Conservation (phyloP, 2,888 invertebrate genomes). For the Platypus cylindrus region DNA sequence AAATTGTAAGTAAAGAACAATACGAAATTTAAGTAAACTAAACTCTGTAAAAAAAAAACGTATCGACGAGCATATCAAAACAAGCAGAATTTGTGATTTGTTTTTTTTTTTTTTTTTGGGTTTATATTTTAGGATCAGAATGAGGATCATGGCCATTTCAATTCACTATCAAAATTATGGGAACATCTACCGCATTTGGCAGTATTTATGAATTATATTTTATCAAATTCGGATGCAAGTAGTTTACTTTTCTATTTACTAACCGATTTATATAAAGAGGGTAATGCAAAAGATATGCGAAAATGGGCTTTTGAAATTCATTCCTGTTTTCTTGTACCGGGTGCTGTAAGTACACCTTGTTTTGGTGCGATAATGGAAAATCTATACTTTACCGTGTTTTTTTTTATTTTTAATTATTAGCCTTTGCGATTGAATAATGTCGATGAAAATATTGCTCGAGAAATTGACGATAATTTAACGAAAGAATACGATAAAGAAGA, state of each 20-base stretch:
- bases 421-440: slow-evolving; percentile 67
- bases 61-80: no score
- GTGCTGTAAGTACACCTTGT: slow-evolving; percentile 53
- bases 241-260: slow-evolving; percentile 70
- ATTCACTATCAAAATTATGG: slow-evolving; percentile 66
- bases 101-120: no score
- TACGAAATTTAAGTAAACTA: background rate
- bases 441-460: slow-evolving; percentile 77
- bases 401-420: slow-evolving; percentile 36
- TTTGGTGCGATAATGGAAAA: slow-evolving; percentile 8
- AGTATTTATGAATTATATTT: slow-evolving; percentile 85
- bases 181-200: slow-evolving; percentile 85
- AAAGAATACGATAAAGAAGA: slow-evolving; percentile 84
- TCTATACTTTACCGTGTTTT: no score
- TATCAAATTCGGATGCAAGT: slow-evolving; percentile 64
- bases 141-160: slow-evolving; percentile 83
- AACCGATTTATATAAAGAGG: slow-evolving; percentile 80
- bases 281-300: slow-evolving; percentile 78
- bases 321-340: slow-evolving; percentile 86
- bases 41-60: background rate
- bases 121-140: slow-evolving; percentile 49
- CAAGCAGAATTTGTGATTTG: no score
- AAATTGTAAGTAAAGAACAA: slow-evolving; percentile 53
- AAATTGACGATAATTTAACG: slow-evolving; percentile 76
- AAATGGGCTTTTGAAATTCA: slow-evolving; percentile 99